Evolutionary conservation across 35 echinoderm and acorn worm genomes (phyloP), one percentile per base, ranked within the genome.

Genomic region (Anneissia japonica): DNA sequence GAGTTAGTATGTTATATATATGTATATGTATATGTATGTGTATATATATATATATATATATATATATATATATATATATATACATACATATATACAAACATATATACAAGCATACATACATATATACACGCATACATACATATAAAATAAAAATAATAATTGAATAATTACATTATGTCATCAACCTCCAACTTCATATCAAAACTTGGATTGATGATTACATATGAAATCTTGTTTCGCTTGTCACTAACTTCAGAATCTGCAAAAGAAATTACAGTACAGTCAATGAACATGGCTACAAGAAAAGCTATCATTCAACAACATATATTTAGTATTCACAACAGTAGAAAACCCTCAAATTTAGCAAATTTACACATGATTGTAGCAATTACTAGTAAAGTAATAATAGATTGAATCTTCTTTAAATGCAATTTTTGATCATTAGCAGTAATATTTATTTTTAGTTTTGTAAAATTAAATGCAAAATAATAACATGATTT

Each of bases 221-320:
- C 95, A 30, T 93, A 97, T 0, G 95, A 97, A 0, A 97, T 76
- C 56, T 56, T 97, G 90, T 93, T 90, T 41, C 95, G 88, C 55
- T 97, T 97, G 21, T 92, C 92, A n/a, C 85, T 88, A 26, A 77
- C 88, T 80, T 97, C 95, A 81, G 89, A 91, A 75, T 97, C 95
- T 97, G 88, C 84, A 75, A 79, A 36, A 31, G 36, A 38, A 83
- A 87, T 26, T 77, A 78, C 51, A 64, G 6, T 19, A 64, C 7
- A 64, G 26, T 12, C 9, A 64, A 16, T 26, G 19, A 64, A n/a
- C n/a, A n/a, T n/a, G n/a, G n/a, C n/a, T n/a, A n/a, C n/a, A n/a
- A n/a, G n/a, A n/a, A n/a, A n/a, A n/a, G n/a, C n/a, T n/a, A n/a
- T n/a, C 51, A 64, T 23, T 16, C 11, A 64, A 12, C 26, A 64